Base-by-base conservation (phyloP, 2,888 invertebrate species). In the Lutraria lutraria region DNA sequence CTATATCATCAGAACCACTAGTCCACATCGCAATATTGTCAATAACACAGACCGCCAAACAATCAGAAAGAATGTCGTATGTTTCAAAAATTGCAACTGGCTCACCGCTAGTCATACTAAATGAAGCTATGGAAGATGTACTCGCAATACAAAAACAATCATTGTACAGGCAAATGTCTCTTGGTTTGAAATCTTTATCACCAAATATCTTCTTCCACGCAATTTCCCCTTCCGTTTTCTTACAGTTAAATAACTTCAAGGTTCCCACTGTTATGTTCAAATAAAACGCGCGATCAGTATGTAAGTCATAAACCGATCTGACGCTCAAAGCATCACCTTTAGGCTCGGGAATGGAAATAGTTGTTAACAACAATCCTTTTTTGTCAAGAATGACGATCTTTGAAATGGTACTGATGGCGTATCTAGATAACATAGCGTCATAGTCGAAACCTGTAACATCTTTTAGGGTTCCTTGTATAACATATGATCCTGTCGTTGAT, bases 21-120 rank as follows among this genome's bases (percentile, higher is more conserved):
- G 63, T 68, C 63, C 63, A 68, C 63, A 68, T n/a, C 25, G 63
- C 63, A 25, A 68, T 68, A n/a, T n/a, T 25, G 12, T 68, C 63
- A 0, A 25, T 68, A 0, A 68, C 63, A 68, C 25, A 68, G n/a
- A 68, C 10, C 13, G 63, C 63, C n/a, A 68, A 12, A 68, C 63
- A 68, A 13, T 68, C 63, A 25, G 63, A 12, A n/a, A 68, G 63
- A 68, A 68, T 25, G 25, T 68, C 63, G n/a, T n/a, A 68, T n/a
- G 63, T 68, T 12, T 68, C 63, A 68, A 25, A 8, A 25, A 68
- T n/a, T n/a, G 25, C 25, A 4, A 25, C 25, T 68, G 63, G 63
- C n/a, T 68, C 25, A 8, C 63, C 63, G n/a, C 25, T 4, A 0
- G 25, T 68, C n/a, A 25, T 68, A n/a, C 12, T 25, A 68, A 25